Percentiles rank a stretch among this genome's conserved stretches.
phyloP scores from a whole-genome alignment of 2,113 vertebrate species.

The Pongo pygmaeus region DNA sequence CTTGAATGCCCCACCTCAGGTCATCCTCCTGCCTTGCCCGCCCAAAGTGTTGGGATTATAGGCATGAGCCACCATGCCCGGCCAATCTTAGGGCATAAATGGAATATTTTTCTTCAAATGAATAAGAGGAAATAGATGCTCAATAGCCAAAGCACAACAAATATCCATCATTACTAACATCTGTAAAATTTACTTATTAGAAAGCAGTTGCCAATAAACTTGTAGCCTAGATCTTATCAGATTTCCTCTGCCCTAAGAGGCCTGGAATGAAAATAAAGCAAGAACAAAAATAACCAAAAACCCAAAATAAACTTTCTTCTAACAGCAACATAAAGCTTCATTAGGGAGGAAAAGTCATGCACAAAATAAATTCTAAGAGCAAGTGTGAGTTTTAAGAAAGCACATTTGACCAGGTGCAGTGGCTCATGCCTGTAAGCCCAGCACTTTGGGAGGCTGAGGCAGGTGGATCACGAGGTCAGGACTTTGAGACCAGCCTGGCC shows the following conservation, averaged over 20 bases:
- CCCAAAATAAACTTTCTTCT: neutral
- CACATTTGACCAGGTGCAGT: neutral
- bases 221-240: neutral
- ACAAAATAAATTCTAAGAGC: neutral
- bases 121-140: neutral
- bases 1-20: too few relatives aligned
- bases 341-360: neutral
- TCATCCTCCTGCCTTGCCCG: too few relatives aligned
- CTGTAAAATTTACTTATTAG: neutral
- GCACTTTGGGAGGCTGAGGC: too few relatives aligned
- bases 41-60: too few relatives aligned
- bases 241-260: neutral
- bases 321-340: neutral
- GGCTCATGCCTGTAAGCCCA: too few relatives aligned
- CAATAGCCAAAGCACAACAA: neutral
- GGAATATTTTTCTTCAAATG: neutral
- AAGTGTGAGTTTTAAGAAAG: neutral
- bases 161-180: neutral
- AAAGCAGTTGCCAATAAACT: neutral
- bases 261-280: slow-evolving; percentile 18
- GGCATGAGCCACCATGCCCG: too few relatives aligned
- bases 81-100: too few relatives aligned
- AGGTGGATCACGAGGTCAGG: too few relatives aligned
- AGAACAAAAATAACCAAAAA: neutral
- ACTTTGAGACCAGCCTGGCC: too few relatives aligned